Conservation (phyloP, 64 coral and sea anemone genomes). For the Stichodactyla helianthus region DNA sequence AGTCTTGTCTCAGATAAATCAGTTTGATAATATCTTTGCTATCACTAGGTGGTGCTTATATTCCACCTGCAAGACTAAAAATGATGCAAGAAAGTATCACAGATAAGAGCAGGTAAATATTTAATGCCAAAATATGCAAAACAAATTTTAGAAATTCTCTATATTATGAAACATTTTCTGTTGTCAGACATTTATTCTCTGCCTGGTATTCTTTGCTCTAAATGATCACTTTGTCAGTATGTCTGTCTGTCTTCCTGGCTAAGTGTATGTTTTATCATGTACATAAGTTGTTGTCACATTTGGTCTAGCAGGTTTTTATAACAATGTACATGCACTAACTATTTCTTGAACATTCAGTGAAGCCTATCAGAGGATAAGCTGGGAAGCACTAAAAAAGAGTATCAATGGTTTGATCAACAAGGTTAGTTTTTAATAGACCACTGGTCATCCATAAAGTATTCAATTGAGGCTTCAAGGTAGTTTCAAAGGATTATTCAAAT, state of each 20-base stretch:
- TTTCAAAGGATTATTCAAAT: no score
- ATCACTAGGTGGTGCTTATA: slow-evolving; percentile 86
- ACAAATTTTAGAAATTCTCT: no score
- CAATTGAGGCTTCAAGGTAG: background rate
- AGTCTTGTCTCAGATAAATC: no score
- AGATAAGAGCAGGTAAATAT: slow-evolving; percentile 86
- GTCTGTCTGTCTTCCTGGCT: no score
- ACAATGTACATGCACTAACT: background rate
- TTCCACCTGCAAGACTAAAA: slow-evolving; percentile 87
- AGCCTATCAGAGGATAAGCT: slow-evolving; percentile 89
- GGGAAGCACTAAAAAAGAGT: slow-evolving; percentile 98
- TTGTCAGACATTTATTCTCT: no score
- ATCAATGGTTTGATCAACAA: slow-evolving; percentile 98
- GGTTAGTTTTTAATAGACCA: slow-evolving; percentile 19
- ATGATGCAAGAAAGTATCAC: slow-evolving; percentile 94
- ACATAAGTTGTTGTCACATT: no score
- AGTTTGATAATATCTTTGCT: no score
- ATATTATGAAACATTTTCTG: no score
- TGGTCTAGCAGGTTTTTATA: background rate
- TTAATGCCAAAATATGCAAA: background rate
- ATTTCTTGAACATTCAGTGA: slow-evolving; percentile 50
- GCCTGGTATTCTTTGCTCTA: no score
- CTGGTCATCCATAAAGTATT: background rate
- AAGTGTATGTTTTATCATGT: no score
- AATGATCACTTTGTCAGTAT: no score